Percentiles rank a stretch among this genome's conserved stretches.
These are phyloP conservation scores for Ambastaia sidthimunki DNA, from an alignment of 2,797 vertebrate genomes.

Conservation along the genomic window DNA sequence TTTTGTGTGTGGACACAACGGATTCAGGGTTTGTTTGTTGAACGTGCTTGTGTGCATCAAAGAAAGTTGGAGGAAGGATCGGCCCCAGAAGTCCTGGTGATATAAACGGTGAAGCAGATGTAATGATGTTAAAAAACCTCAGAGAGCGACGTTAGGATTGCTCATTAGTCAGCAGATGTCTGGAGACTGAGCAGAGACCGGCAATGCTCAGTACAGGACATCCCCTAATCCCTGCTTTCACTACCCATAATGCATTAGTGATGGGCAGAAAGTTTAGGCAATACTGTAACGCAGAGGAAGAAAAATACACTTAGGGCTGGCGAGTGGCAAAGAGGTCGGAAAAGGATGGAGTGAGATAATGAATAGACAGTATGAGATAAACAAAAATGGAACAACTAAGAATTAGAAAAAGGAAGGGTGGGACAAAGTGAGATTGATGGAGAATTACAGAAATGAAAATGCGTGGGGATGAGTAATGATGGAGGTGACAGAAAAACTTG, in stretches of 20 bases:
- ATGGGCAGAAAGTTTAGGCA: slow-evolving; percentile 18
- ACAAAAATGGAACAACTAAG: slow-evolving; percentile 37
- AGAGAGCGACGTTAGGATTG: slow-evolving; percentile 23
- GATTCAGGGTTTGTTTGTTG: slow-evolving; percentile 17
- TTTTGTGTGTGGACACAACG: slow-evolving; percentile 30
- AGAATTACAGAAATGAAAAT: slow-evolving; percentile 25
- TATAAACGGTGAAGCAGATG: slow-evolving; percentile 44
- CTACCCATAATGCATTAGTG: slow-evolving; percentile 35
- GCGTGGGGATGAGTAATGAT: slow-evolving; percentile 42
- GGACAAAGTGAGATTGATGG: slow-evolving; percentile 43
- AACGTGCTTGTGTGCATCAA: slow-evolving; percentile 22
- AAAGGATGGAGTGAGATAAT: slow-evolving; percentile 20
- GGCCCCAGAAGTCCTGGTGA: slow-evolving; percentile 8
- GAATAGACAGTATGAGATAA: slow-evolving; percentile 16
- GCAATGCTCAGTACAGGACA: slow-evolving; percentile 35
- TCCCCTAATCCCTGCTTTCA: slow-evolving; percentile 41
- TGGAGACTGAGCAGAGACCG: slow-evolving; percentile 19
- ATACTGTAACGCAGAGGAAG: slow-evolving; percentile 41
- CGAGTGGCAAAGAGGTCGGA: slow-evolving; percentile 44
- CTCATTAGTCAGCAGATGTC: slow-evolving; percentile 41
- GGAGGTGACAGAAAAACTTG: background rate
- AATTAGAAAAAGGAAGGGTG: slow-evolving; percentile 22
- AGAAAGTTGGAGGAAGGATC: background rate
- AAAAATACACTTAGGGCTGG: slow-evolving; percentile 59
- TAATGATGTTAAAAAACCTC: slow-evolving; percentile 53